phyloP scores from a whole-genome alignment of 2,888 invertebrate genomes.

The Chalcosyrphus nemorum region DNA sequence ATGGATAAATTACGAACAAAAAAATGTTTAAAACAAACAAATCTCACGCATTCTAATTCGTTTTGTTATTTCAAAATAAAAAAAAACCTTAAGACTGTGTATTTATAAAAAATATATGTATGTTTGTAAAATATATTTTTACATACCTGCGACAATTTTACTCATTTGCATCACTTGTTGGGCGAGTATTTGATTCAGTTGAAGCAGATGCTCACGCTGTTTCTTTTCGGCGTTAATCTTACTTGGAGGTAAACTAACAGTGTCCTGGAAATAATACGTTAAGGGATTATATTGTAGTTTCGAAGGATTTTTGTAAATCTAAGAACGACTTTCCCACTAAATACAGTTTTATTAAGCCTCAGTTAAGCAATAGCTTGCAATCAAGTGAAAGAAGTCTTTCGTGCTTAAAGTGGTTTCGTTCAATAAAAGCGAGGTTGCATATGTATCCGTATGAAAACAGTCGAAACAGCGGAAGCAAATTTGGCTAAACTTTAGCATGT shows the following conservation, averaged over 20 bases:
- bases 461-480: no score
- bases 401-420: no score
- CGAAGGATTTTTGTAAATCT: no score
- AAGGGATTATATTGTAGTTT: no score
- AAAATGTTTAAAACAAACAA: constrained; percentile 39
- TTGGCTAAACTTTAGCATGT: no score
- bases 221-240: constrained; percentile 92
- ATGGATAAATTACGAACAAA: constrained; percentile 26
- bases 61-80: constrained; percentile 50
- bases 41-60: constrained; percentile 56
- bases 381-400: no score
- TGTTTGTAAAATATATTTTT: not conserved
- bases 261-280: constrained; percentile 57
- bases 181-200: constrained; percentile 95
- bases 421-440: no score
- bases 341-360: no score
- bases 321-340: no score
- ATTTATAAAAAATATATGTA: constrained; percentile 13
- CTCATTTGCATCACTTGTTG: constrained; percentile 97
- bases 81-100: constrained; percentile 43
- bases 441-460: no score
- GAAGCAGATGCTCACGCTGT: constrained; percentile 93
- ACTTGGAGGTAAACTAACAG: constrained; percentile 84
- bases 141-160: constrained; percentile 95
- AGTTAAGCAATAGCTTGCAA: no score